Percentiles rank a stretch among this genome's conserved stretches.
These are phyloP conservation scores for silkworm (Bombyx mori) DNA, from an alignment of 1,140 invertebrate species.

Conservation along the genomic window DNA sequence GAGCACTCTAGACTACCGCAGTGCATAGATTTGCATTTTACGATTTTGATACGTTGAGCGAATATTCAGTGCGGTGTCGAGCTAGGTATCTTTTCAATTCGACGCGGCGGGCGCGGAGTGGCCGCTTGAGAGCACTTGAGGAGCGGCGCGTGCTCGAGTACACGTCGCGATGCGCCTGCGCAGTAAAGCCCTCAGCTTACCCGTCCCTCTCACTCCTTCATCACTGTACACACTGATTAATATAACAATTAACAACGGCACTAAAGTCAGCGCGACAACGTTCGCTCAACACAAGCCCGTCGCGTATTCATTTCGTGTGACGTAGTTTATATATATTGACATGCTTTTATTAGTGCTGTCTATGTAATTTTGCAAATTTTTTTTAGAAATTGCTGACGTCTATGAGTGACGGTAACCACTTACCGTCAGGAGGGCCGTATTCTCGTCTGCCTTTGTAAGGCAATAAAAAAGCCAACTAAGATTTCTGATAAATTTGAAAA, in stretches of 20 bases:
- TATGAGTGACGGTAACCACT: too few relatives aligned
- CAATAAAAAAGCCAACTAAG: too few relatives aligned
- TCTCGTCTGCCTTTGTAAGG: too few relatives aligned
- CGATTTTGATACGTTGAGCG: constrained; percentile 67
- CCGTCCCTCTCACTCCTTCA: constrained; percentile 7
- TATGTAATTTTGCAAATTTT: too few relatives aligned
- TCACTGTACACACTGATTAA: constrained; percentile 25
- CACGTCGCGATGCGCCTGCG: constrained; percentile 53
- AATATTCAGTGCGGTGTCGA: constrained; percentile 66
- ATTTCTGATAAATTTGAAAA: too few relatives aligned
- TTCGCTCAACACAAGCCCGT: too few relatives aligned
- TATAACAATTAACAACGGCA: constrained; percentile 62
- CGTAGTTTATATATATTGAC: too few relatives aligned
- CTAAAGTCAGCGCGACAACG: constrained; percentile 11
- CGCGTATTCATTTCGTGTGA: too few relatives aligned
- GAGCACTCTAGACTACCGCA: constrained; percentile 64
- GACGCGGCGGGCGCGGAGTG: constrained; percentile 60
- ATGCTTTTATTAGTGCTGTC: too few relatives aligned
- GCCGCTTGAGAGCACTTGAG: constrained; percentile 52
- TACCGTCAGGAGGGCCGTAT: too few relatives aligned
- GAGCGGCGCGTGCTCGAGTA: constrained; percentile 64
- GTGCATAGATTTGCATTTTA: constrained; percentile 71
- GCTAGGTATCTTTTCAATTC: constrained; percentile 68
- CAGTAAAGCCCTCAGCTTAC: constrained; percentile 23
- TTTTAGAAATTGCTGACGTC: too few relatives aligned